Conservation (phyloP, 2,888 invertebrate genomes). For the Lithophane leautieri region DNA sequence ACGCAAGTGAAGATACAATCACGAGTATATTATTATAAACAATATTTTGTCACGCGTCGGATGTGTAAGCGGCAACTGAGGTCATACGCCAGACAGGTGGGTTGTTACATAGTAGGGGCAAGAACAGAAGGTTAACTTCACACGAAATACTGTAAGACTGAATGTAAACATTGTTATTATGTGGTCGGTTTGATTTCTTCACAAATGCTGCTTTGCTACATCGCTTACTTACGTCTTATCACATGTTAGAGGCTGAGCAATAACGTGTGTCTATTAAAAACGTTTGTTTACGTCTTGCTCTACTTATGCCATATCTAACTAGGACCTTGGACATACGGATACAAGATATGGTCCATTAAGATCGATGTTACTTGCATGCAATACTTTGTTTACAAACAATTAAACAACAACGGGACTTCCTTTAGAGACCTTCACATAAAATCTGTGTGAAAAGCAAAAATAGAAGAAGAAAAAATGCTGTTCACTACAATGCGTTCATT, state of each 20-base stretch:
- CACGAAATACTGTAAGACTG: not conserved
- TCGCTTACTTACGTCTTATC: not conserved
- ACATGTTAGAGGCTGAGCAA: not conserved
- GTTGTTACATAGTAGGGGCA: not conserved
- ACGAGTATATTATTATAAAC: constrained; percentile 24
- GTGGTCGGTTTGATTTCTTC: not conserved
- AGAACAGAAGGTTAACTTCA: not conserved
- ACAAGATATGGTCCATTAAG: not conserved
- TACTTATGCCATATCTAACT: no score
- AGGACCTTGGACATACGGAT: no score
- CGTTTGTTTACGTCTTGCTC: no score
- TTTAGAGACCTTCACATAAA: no score
- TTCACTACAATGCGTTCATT: no score
- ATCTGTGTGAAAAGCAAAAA: no score
- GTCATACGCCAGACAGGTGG: constrained; percentile 29
- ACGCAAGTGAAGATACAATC: constrained; percentile 26
- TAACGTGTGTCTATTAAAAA: not conserved
- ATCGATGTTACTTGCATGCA: not conserved
- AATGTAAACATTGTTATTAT: not conserved
- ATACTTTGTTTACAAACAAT: not conserved
- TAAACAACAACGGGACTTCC: no score
- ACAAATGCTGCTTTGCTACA: not conserved
- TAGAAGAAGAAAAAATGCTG: no score
- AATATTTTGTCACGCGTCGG: constrained; percentile 39
- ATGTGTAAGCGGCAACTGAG: constrained; percentile 19